Evolutionary conservation across 2,113 vertebrate species (phyloP).

Genomic region (Oncorhynchus clarkii): DNA sequence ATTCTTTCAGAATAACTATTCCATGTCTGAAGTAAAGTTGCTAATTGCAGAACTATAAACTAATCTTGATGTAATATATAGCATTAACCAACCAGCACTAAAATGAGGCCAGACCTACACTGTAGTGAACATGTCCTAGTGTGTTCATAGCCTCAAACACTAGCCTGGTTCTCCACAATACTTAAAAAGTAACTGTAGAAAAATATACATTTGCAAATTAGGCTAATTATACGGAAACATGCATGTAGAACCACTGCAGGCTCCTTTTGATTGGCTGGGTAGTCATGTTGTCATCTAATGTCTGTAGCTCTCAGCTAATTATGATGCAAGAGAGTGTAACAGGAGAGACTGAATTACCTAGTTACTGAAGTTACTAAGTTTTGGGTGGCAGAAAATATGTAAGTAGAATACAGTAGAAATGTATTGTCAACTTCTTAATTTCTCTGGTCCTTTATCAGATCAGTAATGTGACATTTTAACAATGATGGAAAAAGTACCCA

Average conservation of each 20-base stretch:
- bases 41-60: slow-evolving; percentile 6
- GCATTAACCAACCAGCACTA: slow-evolving; percentile 47
- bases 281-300: slow-evolving; percentile 62
- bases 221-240: slow-evolving; percentile 66
- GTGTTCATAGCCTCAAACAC: slow-evolving; percentile 61
- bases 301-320: slow-evolving; percentile 66
- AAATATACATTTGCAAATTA: slow-evolving; percentile 55
- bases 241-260: slow-evolving; percentile 53
- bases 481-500: no score
- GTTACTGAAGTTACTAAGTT: slow-evolving; percentile 15
- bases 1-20: no score
- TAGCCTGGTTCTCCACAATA: slow-evolving; percentile 58
- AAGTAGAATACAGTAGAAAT: slow-evolving; percentile 8
- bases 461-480: no score
- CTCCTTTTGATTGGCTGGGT: slow-evolving; percentile 61
- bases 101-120: slow-evolving; percentile 48
- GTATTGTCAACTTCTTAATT: no score
- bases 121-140: slow-evolving; percentile 53
- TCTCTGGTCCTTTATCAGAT: no score
- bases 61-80: neutral
- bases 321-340: slow-evolving; percentile 73
- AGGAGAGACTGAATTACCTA: neutral
- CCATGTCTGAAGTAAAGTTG: slow-evolving; percentile 16
- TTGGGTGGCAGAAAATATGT: slow-evolving; percentile 4
- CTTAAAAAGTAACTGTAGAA: slow-evolving; percentile 54